Conservation (phyloP, 2,113 vertebrate genomes). For the Muscicapa adusta region DNA sequence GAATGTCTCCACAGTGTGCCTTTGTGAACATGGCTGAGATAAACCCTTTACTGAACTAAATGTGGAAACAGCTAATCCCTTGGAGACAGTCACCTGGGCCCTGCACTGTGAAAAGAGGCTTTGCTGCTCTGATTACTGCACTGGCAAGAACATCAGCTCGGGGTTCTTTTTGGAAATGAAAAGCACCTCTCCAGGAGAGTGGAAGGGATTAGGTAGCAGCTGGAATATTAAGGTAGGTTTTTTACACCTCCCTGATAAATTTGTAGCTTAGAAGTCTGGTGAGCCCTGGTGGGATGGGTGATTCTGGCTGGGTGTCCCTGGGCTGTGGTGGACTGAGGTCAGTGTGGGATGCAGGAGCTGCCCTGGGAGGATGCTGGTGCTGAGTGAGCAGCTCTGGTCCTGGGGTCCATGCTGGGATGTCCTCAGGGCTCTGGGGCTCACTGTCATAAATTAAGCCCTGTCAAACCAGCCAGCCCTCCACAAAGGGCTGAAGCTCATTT, state of each 20-base stretch:
- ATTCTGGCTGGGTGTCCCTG: rapidly evolving
- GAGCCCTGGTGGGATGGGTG: background rate
- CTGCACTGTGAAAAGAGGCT: conserved; percentile 47
- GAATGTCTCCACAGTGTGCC: background rate
- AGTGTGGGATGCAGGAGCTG: rapidly evolving
- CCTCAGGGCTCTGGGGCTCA: background rate
- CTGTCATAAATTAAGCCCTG: too few relatives aligned
- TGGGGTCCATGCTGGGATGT: background rate
- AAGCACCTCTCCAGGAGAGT: background rate
- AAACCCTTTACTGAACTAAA: conserved; percentile 72
- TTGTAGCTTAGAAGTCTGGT: background rate
- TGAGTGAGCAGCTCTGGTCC: background rate
- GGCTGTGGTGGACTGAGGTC: background rate
- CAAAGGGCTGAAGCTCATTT: background rate
- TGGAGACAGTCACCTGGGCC: conserved; percentile 60
- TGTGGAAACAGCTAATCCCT: conserved; percentile 66
- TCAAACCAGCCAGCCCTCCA: background rate
- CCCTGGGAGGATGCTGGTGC: rapidly evolving
- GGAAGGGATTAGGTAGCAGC: background rate
- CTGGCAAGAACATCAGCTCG: conserved; percentile 1
- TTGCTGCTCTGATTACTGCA: conserved; percentile 45
- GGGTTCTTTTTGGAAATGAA: conserved; percentile 22
- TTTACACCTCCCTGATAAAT: background rate
- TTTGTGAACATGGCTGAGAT: conserved; percentile 29
- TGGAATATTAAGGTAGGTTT: conserved; percentile 17